Conservation (phyloP, 2,113 vertebrate genomes). For the Columba janthina region DNA sequence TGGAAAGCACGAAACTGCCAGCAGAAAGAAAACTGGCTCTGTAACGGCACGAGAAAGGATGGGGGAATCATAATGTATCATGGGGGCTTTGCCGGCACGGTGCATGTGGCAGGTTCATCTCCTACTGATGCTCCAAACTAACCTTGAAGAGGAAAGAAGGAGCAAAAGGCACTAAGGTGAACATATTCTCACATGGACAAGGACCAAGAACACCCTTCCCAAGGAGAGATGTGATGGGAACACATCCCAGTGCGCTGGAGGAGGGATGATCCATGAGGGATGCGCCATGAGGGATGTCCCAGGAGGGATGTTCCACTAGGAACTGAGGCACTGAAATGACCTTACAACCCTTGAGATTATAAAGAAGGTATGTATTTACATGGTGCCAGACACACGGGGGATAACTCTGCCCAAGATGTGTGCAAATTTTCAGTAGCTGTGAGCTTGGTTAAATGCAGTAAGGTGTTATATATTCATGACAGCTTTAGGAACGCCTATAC, state of each 20-base stretch:
- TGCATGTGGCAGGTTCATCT: not conserved
- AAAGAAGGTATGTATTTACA: too few relatives aligned
- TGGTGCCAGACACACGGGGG: too few relatives aligned
- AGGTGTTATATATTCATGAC: too few relatives aligned
- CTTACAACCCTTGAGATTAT: too few relatives aligned
- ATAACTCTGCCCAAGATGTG: too few relatives aligned
- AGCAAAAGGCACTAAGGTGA: not conserved
- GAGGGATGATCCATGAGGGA: not conserved
- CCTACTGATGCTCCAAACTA: not conserved
- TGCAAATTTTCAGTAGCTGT: too few relatives aligned
- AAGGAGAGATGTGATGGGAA: not conserved
- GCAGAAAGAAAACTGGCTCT: not conserved
- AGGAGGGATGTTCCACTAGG: too few relatives aligned
- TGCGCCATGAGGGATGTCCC: too few relatives aligned
- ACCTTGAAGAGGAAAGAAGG: not conserved
- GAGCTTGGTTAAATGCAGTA: too few relatives aligned
- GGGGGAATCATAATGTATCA: not conserved
- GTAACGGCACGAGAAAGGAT: fast-evolving
- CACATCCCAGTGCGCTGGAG: fast-evolving
- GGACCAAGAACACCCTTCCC: not conserved
- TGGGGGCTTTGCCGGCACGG: not conserved
- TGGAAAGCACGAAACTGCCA: not conserved
- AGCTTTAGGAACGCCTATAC: too few relatives aligned
- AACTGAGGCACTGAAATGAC: too few relatives aligned
- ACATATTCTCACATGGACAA: fast-evolving